A percentile compares a stretch with the other conserved stretches of the same genome.
phyloP scores from a whole-genome alignment of 2,113 vertebrate genomes.

The Tetrax tetrax region DNA sequence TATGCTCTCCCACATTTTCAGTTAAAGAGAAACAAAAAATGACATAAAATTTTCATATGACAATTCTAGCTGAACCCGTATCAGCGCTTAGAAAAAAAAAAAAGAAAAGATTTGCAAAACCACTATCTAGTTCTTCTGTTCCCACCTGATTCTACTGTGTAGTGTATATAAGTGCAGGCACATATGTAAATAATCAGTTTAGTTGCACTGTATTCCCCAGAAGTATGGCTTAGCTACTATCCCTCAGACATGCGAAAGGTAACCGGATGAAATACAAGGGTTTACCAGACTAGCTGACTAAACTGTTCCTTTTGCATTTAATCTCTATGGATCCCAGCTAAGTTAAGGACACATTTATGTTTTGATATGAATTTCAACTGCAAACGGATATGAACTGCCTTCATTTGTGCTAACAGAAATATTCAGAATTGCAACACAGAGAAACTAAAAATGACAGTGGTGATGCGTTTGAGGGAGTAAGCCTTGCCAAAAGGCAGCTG shows the following conservation, averaged over 20 bases:
- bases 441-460: not conserved
- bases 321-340: not conserved
- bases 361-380: constrained; percentile 5
- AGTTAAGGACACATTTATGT: constrained; percentile 30
- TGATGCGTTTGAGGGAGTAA: not conserved
- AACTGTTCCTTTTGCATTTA: constrained; percentile 18
- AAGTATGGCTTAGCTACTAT: not conserved
- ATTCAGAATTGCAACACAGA: not conserved
- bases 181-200: not conserved
- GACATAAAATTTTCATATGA: not conserved
- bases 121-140: not conserved
- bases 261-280: not conserved
- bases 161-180: not conserved
- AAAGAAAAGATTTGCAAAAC: not conserved
- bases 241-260: not conserved
- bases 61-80: not conserved
- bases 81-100: not conserved
- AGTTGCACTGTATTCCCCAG: not conserved
- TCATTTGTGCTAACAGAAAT: not conserved
- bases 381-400: not conserved
- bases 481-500: not conserved
- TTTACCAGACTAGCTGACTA: constrained; percentile 24
- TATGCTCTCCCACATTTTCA: not conserved
- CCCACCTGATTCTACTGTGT: not conserved
- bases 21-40: not conserved